Conservation (phyloP, 2,797 vertebrate genomes). For the Trematomus bernacchii region DNA sequence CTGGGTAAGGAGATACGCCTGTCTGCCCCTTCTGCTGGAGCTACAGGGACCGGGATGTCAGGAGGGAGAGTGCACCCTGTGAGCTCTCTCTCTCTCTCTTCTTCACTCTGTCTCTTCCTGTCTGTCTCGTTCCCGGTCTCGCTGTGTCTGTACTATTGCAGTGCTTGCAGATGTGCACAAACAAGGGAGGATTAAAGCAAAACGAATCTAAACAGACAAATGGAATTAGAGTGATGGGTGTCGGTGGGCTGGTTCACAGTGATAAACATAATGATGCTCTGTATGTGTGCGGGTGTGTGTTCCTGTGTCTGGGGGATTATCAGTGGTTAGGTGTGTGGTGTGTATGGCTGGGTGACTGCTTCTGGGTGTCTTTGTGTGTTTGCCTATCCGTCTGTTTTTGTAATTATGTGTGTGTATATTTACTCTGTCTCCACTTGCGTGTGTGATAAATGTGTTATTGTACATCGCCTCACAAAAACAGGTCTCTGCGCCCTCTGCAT, state of each 20-base stretch:
- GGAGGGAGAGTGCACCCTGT: conserved; percentile 66
- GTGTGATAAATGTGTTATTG: conserved; percentile 78
- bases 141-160: conserved; percentile 74
- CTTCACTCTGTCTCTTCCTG: conserved; percentile 16
- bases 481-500: conserved; percentile 56
- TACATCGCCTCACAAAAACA: conserved; percentile 67
- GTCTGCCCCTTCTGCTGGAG: conserved; percentile 73
- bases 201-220: conserved; percentile 90
- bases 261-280: conserved; percentile 88
- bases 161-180: conserved; percentile 87
- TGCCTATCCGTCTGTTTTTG: conserved; percentile 86
- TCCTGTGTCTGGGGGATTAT: conserved; percentile 85
- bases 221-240: conserved; percentile 89
- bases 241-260: conserved; percentile 87
- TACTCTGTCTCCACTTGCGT: conserved; percentile 76
- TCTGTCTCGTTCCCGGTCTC: conserved; percentile 53
- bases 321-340: conserved; percentile 84
- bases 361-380: conserved; percentile 87
- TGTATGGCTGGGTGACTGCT: conserved; percentile 86
- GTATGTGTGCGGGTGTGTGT: conserved; percentile 74
- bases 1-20: conserved; percentile 77
- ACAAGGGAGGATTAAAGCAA: conserved; percentile 89
- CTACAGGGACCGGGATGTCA: conserved; percentile 71
- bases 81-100: conserved; percentile 46
- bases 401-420: conserved; percentile 87